Percentiles rank a stretch among this genome's conserved stretches.
Conservation (phyloP, 2,888 invertebrate species). For the Anthrax anthrax region DNA sequence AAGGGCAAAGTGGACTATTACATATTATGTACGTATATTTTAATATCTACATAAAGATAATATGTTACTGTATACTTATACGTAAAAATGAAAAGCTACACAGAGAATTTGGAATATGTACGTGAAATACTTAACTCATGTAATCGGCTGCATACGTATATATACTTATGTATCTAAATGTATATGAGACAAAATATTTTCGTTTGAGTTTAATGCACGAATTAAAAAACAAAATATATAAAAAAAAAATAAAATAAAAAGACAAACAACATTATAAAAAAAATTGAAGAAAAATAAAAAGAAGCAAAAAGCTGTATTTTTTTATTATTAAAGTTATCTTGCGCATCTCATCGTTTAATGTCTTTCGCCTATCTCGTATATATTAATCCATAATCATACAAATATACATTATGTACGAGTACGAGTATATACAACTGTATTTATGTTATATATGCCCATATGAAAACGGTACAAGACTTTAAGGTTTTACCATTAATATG, state of each 20-base stretch:
- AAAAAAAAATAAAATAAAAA: neutral
- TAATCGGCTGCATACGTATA: no score
- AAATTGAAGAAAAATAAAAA: conserved; percentile 8
- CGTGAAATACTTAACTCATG: no score
- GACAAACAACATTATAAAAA: neutral
- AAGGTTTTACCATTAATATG: neutral
- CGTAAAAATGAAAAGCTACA: no score
- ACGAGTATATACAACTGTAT: neutral
- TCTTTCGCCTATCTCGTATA: neutral
- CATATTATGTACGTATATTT: neutral
- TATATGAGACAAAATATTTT: no score
- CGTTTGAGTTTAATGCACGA: neutral
- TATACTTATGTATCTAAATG: no score
- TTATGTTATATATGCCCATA: no score
- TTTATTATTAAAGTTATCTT: conserved; percentile 12
- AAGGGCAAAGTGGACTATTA: conserved; percentile 4
- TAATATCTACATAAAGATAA: conserved; percentile 1
- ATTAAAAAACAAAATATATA: neutral
- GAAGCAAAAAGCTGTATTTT: neutral
- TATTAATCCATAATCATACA: neutral
- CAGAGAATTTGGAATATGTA: no score
- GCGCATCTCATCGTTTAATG: conserved; percentile 11
- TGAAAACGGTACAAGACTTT: conserved; percentile 8
- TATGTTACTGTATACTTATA: no score
- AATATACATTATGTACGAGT: no score